phyloP scores from a whole-genome alignment of 2,113 vertebrate genomes.

The Thermophis baileyi region DNA sequence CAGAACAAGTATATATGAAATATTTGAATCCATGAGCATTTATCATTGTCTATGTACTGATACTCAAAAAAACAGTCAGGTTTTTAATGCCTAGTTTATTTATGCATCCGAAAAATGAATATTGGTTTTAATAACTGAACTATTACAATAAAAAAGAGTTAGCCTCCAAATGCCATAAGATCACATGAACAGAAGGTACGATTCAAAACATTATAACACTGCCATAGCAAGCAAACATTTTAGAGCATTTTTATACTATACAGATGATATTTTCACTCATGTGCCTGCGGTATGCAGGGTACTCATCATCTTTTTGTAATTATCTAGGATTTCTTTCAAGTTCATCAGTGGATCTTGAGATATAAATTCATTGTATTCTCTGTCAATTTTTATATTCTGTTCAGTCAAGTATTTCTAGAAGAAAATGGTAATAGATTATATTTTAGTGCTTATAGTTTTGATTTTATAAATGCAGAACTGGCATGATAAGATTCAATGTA shows the following conservation, averaged over 20 bases:
- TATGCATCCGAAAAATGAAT: background rate
- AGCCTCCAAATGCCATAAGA: background rate
- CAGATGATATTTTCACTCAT: background rate
- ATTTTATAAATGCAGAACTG: background rate
- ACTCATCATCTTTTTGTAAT: slow-evolving; percentile 67
- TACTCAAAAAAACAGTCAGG: background rate
- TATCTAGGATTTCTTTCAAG: slow-evolving; percentile 58
- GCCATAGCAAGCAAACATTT: background rate
- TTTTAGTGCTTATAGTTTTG: background rate
- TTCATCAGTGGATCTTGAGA: slow-evolving; percentile 63
- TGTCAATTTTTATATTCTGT: slow-evolving; percentile 62
- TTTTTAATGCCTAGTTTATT: background rate
- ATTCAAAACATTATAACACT: background rate
- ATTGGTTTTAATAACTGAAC: background rate
- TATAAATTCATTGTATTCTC: slow-evolving; percentile 64
- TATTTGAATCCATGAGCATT: background rate
- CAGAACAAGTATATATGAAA: background rate
- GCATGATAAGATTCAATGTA: background rate
- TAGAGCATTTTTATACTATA: background rate
- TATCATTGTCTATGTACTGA: background rate
- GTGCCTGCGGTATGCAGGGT: background rate
- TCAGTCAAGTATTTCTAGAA: slow-evolving; percentile 73
- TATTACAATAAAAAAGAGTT: background rate
- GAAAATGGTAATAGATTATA: slow-evolving; percentile 26
- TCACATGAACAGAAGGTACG: background rate